A percentile compares a stretch with the other conserved stretches of the same genome.
phyloP scores from a whole-genome alignment of 1,140 invertebrate species.

The Octopus sinensis region DNA sequence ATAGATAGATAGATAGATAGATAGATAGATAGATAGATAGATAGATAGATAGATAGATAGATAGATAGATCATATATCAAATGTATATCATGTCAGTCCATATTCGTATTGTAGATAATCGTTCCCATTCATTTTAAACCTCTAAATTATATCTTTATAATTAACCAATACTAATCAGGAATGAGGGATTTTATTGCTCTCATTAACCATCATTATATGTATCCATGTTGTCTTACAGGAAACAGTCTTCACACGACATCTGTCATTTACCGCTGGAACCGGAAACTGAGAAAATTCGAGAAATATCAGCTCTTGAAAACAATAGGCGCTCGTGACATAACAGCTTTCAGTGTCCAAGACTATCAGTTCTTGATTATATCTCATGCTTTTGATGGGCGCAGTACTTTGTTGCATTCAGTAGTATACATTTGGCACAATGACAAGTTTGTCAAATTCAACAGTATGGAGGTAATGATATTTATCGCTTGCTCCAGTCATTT shows the following conservation, averaged over 20 bases:
- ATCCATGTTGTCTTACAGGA: slow-evolving; percentile 27
- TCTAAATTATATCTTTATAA: too few species aligned
- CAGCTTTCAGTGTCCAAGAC: slow-evolving; percentile 44
- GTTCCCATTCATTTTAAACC: too few species aligned
- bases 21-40: too few species aligned
- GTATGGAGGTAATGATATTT: slow-evolving; percentile 42
- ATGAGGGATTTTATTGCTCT: too few species aligned
- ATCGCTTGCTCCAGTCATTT: not conserved
- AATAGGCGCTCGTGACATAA: slow-evolving; percentile 52
- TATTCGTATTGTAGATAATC: too few species aligned
- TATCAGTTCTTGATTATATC: slow-evolving; percentile 52
- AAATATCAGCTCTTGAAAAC: slow-evolving; percentile 44
- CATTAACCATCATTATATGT: too few species aligned
- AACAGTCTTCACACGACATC: slow-evolving; percentile 42
- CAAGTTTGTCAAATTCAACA: slow-evolving; percentile 47
- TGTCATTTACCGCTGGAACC: slow-evolving; percentile 45
- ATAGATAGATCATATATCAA: too few species aligned
- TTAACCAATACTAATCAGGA: too few species aligned
- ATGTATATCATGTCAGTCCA: too few species aligned
- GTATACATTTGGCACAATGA: slow-evolving; percentile 48
- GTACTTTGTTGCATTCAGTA: slow-evolving; percentile 44
- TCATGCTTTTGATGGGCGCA: slow-evolving; percentile 46
- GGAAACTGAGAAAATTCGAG: slow-evolving; percentile 29
- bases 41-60: too few species aligned
- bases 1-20: too few species aligned